Base-by-base conservation (phyloP, 2,888 invertebrate species). In the Epicampocera succincta region DNA sequence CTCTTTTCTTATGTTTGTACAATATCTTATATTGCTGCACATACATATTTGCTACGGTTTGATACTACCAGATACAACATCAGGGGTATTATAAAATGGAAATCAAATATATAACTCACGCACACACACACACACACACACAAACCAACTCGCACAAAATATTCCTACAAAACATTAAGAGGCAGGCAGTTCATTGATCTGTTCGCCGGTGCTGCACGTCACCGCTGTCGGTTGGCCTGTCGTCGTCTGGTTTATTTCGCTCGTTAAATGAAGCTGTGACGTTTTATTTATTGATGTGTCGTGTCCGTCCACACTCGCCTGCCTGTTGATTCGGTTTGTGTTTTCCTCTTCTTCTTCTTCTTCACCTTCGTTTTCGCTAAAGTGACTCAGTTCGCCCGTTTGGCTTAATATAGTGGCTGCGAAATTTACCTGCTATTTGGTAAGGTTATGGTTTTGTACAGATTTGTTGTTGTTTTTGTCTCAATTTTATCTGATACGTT, bases 371-470 rank as follows among this genome's bases (percentile, higher is more conserved):
- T 19, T 40, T 38, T 19, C n/a, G 25, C 40, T 74, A 17, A 66
- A 48, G 25, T 29, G 63, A 44, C 46, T 61, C 75, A 17, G 65
- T 60, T 50, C 25, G 54, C 38, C 52, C 29, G 58, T 61, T 56
- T 66, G 65, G 76, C 61, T 76, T 76, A 76, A 68, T 80, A 63
- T 66, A 48, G 19, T 76, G 65, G 71, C 71, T 71, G 52, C 33
- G 44, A 68, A 58, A 58, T 65, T 71, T 82, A 77, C 78, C 78
- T 82, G 82, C 66, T 82, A 75, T 78, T 74, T 78, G 78, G 82
- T 82, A 82, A 82, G 74, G 78, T 82, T 78, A 82, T 82, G 78
- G 82, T 65, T 78, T 71, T 69, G n/a, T 50, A 44, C 58, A 25
- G 17, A 9, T 38, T 38, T 56, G 50, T 44, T 63, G 33, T 33